Base-by-base conservation (phyloP, 2,888 invertebrate genomes). In the Synergus umbraculus region DNA sequence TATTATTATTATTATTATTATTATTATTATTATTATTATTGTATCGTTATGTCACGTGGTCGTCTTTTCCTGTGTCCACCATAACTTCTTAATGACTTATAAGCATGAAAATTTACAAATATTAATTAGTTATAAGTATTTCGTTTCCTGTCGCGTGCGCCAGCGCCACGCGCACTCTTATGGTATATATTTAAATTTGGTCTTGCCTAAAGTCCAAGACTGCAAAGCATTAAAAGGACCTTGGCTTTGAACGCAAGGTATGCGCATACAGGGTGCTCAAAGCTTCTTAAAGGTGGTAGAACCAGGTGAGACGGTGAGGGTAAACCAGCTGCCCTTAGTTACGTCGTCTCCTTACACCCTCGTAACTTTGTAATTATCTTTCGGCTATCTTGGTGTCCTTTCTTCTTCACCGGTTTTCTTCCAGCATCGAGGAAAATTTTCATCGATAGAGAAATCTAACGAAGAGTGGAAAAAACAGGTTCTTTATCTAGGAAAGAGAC, bases 221-320 rank as follows among this genome's bases (percentile, higher is more conserved):
- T 2, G 7, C 0, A 64, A 7, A 37, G 22, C 4, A 15, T 65
- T 4, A 37, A 65, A 37, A 65, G 8, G 41, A 41, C 43, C 41
- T 65, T 86, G 85, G 84, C 82, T 83, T 81, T 76, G 69, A 79
- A 78, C 7, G 5, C 5, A 7, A 7, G 37, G 37, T 37, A 37
- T 4, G 37, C 65, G 77, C 60, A 76, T 64, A 76, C 60, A 76
- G 82, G 81, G 81, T 83, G 83, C 83, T 79, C 81, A 84, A 77
- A 79, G 76, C 79, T 76, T 80, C 78, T 80, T 60, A 78, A 80
- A 80, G 76, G 78, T 77, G 67, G 78, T 29, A 76, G 76, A 76
- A 83, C 82, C 87, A 88, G 89, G 87, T 89, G 87, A 87, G 86
- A 84, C 87, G 89, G 87, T 89, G 87, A 87, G 86, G 85, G 81